Conservation (phyloP, 2,113 vertebrate species). For the Cairina moschata region DNA sequence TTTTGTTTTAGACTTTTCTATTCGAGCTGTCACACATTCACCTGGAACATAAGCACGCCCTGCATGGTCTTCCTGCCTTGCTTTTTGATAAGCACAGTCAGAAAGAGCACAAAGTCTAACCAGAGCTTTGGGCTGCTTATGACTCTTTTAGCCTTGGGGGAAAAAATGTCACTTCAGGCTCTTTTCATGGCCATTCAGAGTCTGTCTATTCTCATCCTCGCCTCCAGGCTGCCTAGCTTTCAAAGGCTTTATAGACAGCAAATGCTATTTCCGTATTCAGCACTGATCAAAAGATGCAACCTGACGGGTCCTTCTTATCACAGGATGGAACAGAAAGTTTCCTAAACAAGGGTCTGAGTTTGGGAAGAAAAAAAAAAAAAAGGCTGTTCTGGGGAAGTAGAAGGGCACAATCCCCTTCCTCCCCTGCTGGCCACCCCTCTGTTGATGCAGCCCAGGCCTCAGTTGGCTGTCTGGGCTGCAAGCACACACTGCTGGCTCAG, state of each 20-base stretch:
- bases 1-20: neutral
- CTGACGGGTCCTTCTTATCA: neutral
- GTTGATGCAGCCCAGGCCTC: too few species aligned
- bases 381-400: neutral
- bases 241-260: neutral
- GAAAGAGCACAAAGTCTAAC: neutral
- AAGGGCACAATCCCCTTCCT: too few species aligned
- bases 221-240: neutral
- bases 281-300: neutral
- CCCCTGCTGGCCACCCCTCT: too few species aligned
- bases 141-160: neutral
- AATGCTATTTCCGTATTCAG: neutral
- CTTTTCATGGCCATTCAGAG: neutral
- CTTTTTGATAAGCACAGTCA: neutral
- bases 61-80: neutral
- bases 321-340: neutral
- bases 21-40: neutral
- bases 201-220: neutral
- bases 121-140: neutral
- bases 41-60: neutral
- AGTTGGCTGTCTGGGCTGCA: too few species aligned
- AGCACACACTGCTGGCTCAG: too few species aligned
- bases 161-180: neutral
- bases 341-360: neutral
- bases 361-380: neutral